These are phyloP conservation scores for Pipra filicauda DNA, from an alignment of 2,113 vertebrate genomes.

Conservation along the genomic window DNA sequence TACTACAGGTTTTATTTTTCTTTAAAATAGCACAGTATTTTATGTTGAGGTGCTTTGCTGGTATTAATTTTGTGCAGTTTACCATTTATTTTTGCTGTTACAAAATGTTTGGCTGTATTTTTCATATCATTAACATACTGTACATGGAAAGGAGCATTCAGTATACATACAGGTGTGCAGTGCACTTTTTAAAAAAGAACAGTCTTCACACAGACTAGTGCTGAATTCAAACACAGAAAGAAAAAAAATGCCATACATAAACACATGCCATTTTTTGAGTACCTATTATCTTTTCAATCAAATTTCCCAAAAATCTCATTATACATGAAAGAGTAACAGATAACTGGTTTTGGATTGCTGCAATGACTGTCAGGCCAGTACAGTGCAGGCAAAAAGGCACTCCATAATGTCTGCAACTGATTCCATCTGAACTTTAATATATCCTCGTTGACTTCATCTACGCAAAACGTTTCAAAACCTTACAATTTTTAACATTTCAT, in stretches of 20 bases:
- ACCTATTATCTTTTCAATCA: neutral
- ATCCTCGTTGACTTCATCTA: neutral
- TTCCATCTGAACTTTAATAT: neutral
- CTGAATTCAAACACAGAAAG: neutral
- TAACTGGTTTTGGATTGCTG: neutral
- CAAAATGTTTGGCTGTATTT: neutral
- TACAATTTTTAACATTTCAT: neutral
- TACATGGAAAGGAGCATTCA: neutral
- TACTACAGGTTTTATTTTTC: conserved; percentile 26
- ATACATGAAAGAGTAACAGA: neutral
- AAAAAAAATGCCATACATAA: neutral
- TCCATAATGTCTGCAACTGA: neutral
- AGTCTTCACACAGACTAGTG: neutral
- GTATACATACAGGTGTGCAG: neutral
- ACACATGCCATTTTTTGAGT: neutral
- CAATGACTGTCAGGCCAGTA: neutral
- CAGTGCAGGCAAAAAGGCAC: neutral
- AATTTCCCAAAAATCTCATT: neutral
- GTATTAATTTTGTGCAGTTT: neutral
- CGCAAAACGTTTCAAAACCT: neutral
- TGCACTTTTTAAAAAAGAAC: neutral
- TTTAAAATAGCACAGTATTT: neutral
- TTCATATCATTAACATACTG: neutral
- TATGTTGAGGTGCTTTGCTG: neutral
- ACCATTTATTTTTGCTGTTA: neutral